Base-by-base conservation (phyloP, 1,140 invertebrate species). In the Scaptodrosophila lebanonensis region DNA sequence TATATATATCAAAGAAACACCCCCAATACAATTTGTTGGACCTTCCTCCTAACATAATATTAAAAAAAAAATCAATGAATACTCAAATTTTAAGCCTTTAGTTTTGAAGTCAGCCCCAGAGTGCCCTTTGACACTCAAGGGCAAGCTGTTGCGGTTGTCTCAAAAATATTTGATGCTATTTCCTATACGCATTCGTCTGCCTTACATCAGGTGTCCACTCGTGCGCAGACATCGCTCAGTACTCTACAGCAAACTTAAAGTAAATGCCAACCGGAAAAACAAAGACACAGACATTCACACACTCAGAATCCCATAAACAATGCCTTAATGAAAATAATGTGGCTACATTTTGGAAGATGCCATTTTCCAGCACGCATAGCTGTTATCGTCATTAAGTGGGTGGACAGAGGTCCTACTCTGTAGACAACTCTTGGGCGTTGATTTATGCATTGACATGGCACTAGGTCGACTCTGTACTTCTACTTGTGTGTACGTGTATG, bases 301-400 rank as follows among this genome's bases (percentile, higher is more conserved):
- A 25, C 22, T 4, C 3, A 25, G 3, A 25, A 8, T 25, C 22
- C 3, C 3, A 53, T 45, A 65, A 60, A 64, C 70, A 69, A 71
- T 45, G 59, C 39, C 66, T 58, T 77, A 73, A 77, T 73, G 73
- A 77, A 77, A 77, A 77, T 72, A 77, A 58, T 77, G 73, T 77
- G 73, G 73, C 65, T 61, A 79, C 67, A 72, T 58, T 72, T 67
- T 77, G 66, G 20, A 25, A 25, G 3, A 25, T 4, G 22, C 22
- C 8, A 25, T 8, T 3, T 4, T 25, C 3, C 39, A 62, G 59
- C 20, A 36, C 43, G 15, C 15, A 35, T 38, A 17, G 44, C 73
- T 77, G 73, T 68, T 79, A 68, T 59, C 79, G 73, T 77, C 73
- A 79, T 79, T 77, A 76, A 77, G 73, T 73, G 68, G 48, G n/a